Base-by-base conservation (phyloP, 2,797 vertebrate genomes). In the Naso thynnoides region DNA sequence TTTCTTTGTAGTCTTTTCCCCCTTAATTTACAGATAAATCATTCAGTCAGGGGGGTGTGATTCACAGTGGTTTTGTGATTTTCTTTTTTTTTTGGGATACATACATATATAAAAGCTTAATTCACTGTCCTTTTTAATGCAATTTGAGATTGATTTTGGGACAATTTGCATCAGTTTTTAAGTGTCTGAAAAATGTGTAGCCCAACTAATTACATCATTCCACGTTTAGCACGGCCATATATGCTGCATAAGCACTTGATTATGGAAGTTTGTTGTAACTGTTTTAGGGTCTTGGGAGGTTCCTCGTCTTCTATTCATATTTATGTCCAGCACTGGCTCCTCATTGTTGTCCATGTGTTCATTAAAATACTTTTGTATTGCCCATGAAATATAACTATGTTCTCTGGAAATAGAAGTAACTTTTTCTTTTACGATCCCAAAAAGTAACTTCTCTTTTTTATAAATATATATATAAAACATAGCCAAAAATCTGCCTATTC, bases 161-260 rank as follows among this genome's bases (percentile, higher is more conserved):
- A 72, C 8, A 44, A 73, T 73, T 85, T 77, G 42, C 76, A 78
- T 71, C 73, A 62, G 48, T 70, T 79, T 81, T 42, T 70, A 45
- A 83, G 50, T 54, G 27, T 74, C 21, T 81, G 57, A 83, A 79
- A 74, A 84, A 74, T 74, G 70, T 81, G 80, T 72, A 78, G 73
- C 68, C 48, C 49, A 78, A 80, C 78, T 83, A 87, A 88, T 87
- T 83, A 73, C 79, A 81, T 86, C 72, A 80, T 66, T 78, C 67
- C 59, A 72, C 75, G 70, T 73, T 81, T 85, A 80, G 76, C 81
- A 36, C 13, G n/a, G 57, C 18, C 50, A 65, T 63, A 54, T 59
- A 66, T 60, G 53, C 67, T 59, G 53, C 82, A 82, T 66, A 47
- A 76, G 78, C 64, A 70, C 66, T 75, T 85, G 77, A 85, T 86